These are phyloP conservation scores for Stercorarius parasiticus DNA, from an alignment of 2,113 vertebrate genomes.

Conservation along the genomic window DNA sequence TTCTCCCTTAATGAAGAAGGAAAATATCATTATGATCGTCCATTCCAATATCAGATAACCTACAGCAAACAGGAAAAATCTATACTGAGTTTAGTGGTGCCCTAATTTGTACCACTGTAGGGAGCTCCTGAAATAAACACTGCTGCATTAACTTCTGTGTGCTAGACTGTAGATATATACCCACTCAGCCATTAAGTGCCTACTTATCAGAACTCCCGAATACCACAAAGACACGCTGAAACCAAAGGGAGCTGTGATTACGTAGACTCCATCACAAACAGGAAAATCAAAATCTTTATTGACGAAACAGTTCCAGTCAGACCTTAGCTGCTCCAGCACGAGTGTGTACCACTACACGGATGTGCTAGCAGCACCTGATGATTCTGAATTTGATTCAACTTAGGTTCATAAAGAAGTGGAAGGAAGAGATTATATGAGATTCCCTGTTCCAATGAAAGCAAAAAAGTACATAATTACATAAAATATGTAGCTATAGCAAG, in stretches of 20 bases:
- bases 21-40: not conserved
- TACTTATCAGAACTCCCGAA: conserved; percentile 17
- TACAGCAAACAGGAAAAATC: conserved; percentile 16
- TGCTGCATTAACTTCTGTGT: not conserved
- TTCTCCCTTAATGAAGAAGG: not conserved
- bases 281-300: not conserved
- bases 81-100: not conserved
- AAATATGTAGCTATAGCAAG: not conserved
- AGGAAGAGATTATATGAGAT: not conserved
- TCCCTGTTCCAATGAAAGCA: not conserved
- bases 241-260: not conserved
- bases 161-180: conserved; percentile 1
- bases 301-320: not conserved
- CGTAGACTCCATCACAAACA: not conserved
- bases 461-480: not conserved
- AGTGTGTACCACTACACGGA: not conserved
- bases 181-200: conserved; percentile 21
- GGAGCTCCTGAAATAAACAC: conserved; percentile 36
- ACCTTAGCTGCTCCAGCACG: not conserved
- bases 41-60: not conserved
- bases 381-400: not conserved
- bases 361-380: not conserved
- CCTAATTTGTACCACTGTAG: not conserved
- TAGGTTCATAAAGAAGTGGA: not conserved
- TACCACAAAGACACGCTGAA: conserved; percentile 10